Percentiles rank a stretch among this genome's conserved stretches.
Conservation (phyloP, 2,888 invertebrate genomes). For the Microdon myrmicae region DNA sequence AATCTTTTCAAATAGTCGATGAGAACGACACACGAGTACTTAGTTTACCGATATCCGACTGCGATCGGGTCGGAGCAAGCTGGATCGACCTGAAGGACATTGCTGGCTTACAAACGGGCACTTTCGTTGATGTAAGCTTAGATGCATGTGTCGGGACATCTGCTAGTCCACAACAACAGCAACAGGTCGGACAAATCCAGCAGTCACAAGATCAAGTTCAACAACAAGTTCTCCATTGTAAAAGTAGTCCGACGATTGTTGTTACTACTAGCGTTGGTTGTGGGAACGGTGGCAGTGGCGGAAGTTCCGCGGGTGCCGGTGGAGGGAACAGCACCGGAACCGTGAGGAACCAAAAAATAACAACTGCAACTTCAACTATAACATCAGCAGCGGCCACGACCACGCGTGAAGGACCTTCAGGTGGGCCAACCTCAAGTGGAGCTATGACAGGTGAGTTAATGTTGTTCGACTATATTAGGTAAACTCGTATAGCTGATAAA, state of each 20-base stretch:
- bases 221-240: conserved; percentile 53
- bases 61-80: conserved; percentile 63
- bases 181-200: conserved; percentile 20
- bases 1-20: conserved; percentile 64
- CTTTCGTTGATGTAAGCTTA: conserved; percentile 43
- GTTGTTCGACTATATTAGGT: neutral
- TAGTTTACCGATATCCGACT: conserved; percentile 62
- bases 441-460: conserved; percentile 55
- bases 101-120: conserved; percentile 60
- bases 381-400: conserved; percentile 46
- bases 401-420: conserved; percentile 44
- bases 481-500: no score
- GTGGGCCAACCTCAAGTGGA: conserved; percentile 50
- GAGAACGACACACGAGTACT: conserved; percentile 64
- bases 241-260: conserved; percentile 54
- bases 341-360: conserved; percentile 24
- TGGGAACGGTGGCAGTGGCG: conserved; percentile 33
- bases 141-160: conserved; percentile 53
- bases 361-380: conserved; percentile 38
- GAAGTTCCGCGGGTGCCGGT: no score
- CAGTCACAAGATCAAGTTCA: conserved; percentile 14
- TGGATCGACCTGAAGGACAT: conserved; percentile 66
- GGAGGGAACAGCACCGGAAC: conserved; percentile 42
- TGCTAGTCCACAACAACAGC: conserved; percentile 38
- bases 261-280: conserved; percentile 51